Base-by-base conservation (phyloP, 2,888 invertebrate species). In the Luperina testacea region DNA sequence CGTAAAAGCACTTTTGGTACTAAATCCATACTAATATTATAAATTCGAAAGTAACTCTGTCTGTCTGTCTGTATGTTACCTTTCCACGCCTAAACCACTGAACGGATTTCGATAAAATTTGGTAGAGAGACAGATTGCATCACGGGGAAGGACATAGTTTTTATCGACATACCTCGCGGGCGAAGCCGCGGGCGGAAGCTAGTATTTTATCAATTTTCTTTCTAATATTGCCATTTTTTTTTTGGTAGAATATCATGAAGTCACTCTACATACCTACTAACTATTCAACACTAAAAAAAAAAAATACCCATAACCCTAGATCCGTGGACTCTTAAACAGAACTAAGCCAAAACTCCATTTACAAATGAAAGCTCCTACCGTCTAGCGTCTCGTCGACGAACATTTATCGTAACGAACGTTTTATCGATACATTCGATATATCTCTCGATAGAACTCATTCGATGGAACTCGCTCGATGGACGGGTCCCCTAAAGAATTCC, bases 371-470 rank as follows among this genome's bases (percentile, higher is more conserved):
- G 76, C 65, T 72, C 64, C 51, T 61, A 20, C 53, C 63, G 59
- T 8, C 61, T 80, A 67, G 63, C 63, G 59, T 7, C 61, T 80
- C 73, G 63, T 76, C 75, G 67, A 42, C 72, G 77, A 77, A 77
- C 84, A 85, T 85, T 84, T 87, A 84, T 87, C 72, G 84, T 75
- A 77, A 87, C 74, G 65, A 80, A 75, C 87, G 38, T 75, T 87
- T 87, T 75, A 80, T 77, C 84, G 84, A 87, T 77, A 87, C 65
- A 42, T 65, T 51, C 59, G 69, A 73, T 65, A 73, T 59, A 83
- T 78, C 79, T 77, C 65, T 59, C 75, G 84, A 78, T 64, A 75
- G 61, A 69, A 51, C 64, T 53, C 70, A 4, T 32, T 53, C 69
- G 32, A 4, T 24, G 13, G 32, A 51, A 68, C 72, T 59, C 57